These are phyloP conservation scores for Clytia hemisphaerica DNA, from an alignment of 30 jellyfish, hydroid and myxozoan species.

Conservation along the genomic window DNA sequence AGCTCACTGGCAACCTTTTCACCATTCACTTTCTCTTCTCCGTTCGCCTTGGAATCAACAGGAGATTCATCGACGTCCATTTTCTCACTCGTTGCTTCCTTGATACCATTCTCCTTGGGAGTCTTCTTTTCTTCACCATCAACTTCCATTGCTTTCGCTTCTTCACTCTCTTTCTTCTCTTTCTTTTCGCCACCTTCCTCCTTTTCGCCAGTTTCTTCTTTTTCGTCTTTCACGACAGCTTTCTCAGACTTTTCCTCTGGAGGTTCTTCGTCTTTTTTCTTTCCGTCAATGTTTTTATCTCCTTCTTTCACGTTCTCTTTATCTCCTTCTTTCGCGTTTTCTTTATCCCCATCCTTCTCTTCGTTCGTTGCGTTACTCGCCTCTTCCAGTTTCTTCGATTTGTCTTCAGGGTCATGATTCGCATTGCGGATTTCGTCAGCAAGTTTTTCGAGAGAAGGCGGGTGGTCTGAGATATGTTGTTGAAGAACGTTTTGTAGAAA, in stretches of 20 bases:
- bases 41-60: too few species aligned
- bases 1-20: too few species aligned
- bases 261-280: background rate
- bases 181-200: background rate
- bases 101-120: background rate
- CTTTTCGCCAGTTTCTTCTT: background rate
- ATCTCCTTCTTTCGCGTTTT: constrained; percentile 8
- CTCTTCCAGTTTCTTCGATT: background rate
- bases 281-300: constrained; percentile 4
- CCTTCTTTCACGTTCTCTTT: background rate
- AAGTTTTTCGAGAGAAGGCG: constrained; percentile 49
- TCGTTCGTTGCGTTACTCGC: constrained; percentile 2
- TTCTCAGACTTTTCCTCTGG: constrained; percentile 14
- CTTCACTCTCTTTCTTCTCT: background rate
- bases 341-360: constrained; percentile 21
- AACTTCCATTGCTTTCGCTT: background rate
- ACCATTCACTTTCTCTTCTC: too few species aligned
- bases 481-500: constrained; percentile 52
- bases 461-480: constrained; percentile 57
- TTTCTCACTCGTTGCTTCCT: background rate
- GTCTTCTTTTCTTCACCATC: background rate
- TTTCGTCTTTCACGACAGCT: constrained; percentile 22
- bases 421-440: background rate
- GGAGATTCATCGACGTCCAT: background rate
- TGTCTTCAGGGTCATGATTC: background rate